Base-by-base conservation (phyloP, 2,113 vertebrate species). In the Capricornis sumatraensis region DNA sequence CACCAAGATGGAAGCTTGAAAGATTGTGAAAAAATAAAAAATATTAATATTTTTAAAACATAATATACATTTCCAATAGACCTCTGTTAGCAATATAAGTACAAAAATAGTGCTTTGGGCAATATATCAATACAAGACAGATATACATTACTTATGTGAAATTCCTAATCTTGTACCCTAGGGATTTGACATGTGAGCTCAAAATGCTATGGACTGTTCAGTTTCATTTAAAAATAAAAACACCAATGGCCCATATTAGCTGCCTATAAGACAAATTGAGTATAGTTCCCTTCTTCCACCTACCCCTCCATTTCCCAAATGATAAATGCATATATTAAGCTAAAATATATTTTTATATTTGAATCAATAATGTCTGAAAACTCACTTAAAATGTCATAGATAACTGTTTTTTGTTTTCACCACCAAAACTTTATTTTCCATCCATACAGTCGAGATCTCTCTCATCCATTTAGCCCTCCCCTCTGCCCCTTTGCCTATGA, bases 191-290 rank as follows among this genome's bases (percentile, higher is more conserved):
- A 5, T 64, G 36, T 87, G 21, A 95, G 64, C 74, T 92, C 81
- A 91, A 97, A 94, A 83, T 67, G 50, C 81, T 93, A 50, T 67
- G 43, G 21, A 64, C 52, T 81, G 10, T 79, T 96, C 53, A 50
- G 27, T 89, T 97, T 96, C 79, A 94, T 53, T 94, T 95, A 52
- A 94, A 89, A 88, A 92, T 76, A 89, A 87, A 95, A 89, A 27
- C 62, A 79, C 28, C 50, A 94, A 92, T 0, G 76, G 45, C 7
- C 47, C n/a, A 53, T 16, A 96, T 74, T 91, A 95, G 45, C 28
- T 94, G 23, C 43, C 60, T 84, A 43, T 78, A 90, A 97, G 95
- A 86, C 62, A 95, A 91, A 96, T 5, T 30, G 4, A 95, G 57
- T 33, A 12, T 12, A 71, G 28, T 82, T 88, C 3, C 43, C 33